phyloP scores from a whole-genome alignment of 2,797 vertebrate genomes.

The Liparis tanakae region DNA sequence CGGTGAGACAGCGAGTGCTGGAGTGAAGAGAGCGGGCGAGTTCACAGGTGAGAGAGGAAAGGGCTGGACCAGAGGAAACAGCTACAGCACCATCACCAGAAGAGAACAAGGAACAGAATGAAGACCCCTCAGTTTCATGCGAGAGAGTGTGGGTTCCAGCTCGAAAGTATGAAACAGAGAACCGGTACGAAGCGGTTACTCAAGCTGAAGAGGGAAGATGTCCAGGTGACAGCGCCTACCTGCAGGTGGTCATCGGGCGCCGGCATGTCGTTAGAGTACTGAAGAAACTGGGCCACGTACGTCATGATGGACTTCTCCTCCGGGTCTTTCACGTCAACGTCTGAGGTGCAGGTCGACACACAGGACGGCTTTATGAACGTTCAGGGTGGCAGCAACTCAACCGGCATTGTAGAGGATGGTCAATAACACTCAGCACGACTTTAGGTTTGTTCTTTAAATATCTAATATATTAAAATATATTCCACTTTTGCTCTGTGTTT shows the following conservation, averaged over 20 bases:
- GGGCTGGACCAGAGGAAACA: slow-evolving; percentile 67
- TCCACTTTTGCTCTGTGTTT: not conserved
- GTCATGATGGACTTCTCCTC: slow-evolving; percentile 97
- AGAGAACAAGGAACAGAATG: slow-evolving; percentile 6
- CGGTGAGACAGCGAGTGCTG: slow-evolving; percentile 70
- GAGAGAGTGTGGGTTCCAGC: slow-evolving; percentile 2
- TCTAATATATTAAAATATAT: not conserved
- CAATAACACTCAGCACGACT: not conserved
- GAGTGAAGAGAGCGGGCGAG: slow-evolving; percentile 64
- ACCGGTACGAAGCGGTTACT: not conserved
- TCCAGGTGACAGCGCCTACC: slow-evolving; percentile 71
- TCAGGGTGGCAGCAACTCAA: not conserved
- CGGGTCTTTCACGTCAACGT: slow-evolving; percentile 87
- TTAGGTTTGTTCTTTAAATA: not conserved
- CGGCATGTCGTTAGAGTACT: slow-evolving; percentile 85
- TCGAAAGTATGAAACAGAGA: not conserved
- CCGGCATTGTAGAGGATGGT: not conserved
- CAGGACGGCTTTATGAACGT: not conserved
- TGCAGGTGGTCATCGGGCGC: slow-evolving; percentile 76
- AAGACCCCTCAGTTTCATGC: slow-evolving; percentile 7
- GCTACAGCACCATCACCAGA: slow-evolving; percentile 55
- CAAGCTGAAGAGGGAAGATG: not conserved
- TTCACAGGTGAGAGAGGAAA: slow-evolving; percentile 65
- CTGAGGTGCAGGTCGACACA: slow-evolving; percentile 67
- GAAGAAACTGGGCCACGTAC: slow-evolving; percentile 93